Evolutionary conservation across 2,113 vertebrate species (phyloP).

Genomic region (Mugil cephalus): DNA sequence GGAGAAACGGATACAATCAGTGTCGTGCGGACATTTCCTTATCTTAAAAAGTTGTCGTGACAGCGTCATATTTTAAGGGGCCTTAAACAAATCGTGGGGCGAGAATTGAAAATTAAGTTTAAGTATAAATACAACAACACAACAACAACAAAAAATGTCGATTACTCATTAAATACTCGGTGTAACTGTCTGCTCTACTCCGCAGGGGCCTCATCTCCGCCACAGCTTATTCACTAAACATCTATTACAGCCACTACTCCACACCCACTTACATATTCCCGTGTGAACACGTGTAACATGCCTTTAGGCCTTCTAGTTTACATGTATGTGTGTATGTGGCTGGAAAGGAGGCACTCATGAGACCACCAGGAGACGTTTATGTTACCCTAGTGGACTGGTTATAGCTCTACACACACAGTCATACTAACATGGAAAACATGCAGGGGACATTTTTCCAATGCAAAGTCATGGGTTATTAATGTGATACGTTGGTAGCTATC

Average conservation of each 20-base stretch:
- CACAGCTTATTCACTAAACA: constrained; percentile 41
- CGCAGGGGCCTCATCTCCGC: constrained; percentile 37
- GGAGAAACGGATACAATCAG: constrained; percentile 41
- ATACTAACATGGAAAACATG: neutral
- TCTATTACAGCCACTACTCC: constrained; percentile 25
- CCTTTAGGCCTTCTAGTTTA: constrained; percentile 62
- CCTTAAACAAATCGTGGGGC: neutral
- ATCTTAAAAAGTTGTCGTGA: neutral
- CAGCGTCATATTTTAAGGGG: neutral
- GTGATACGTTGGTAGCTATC: neutral
- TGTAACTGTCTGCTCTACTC: constrained; percentile 29
- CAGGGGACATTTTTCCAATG: no score
- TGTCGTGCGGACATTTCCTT: neutral
- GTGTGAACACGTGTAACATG: constrained; percentile 73
- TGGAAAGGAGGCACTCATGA: constrained; percentile 20
- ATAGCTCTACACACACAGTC: constrained; percentile 10
- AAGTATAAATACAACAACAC: neutral
- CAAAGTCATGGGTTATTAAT: no score
- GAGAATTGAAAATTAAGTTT: neutral
- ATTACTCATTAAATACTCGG: constrained; percentile 58
- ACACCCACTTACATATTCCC: constrained; percentile 65
- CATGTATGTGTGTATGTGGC: constrained; percentile 34
- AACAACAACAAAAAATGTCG: neutral
- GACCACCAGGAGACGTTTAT: constrained; percentile 66
- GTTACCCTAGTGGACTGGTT: constrained; percentile 17